phyloP scores from a whole-genome alignment of 2,113 vertebrate genomes.

The Phalacrocorax aristotelis region DNA sequence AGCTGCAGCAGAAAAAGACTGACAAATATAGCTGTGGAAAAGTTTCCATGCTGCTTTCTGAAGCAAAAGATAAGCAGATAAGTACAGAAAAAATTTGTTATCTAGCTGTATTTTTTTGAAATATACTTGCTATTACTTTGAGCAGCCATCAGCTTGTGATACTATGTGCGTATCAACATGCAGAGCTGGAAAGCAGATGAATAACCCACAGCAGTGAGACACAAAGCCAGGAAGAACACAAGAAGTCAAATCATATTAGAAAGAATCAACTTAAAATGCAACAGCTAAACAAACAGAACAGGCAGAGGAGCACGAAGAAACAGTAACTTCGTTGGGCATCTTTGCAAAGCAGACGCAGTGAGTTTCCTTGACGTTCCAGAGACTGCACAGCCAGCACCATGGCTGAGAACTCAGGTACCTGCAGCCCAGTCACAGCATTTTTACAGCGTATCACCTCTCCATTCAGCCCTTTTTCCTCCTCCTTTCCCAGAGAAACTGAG shows the following conservation, averaged over 20 bases:
- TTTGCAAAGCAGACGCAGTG: background rate
- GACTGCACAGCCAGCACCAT: background rate
- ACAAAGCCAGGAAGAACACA: background rate
- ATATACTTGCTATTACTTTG: background rate
- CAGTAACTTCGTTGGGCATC: background rate
- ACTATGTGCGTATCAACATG: background rate
- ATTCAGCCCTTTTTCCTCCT: background rate
- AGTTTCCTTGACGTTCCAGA: background rate
- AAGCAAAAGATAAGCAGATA: background rate
- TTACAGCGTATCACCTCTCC: background rate
- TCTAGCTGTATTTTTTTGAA: background rate
- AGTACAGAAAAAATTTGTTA: background rate
- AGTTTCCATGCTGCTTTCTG: background rate
- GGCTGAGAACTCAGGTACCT: accelerated
- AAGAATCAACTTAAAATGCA: background rate
- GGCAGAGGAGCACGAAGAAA: background rate
- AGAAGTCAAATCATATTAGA: background rate
- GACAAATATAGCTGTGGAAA: background rate
- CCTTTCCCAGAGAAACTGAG: background rate
- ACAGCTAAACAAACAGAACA: background rate
- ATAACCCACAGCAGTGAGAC: background rate
- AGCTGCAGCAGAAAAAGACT: background rate
- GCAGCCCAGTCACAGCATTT: background rate
- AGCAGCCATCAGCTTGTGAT: background rate
- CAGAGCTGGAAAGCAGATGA: background rate